These are phyloP conservation scores for Phrynocephalus vlangalii DNA, from an alignment of 2,797 vertebrate species.

Conservation along the genomic window DNA sequence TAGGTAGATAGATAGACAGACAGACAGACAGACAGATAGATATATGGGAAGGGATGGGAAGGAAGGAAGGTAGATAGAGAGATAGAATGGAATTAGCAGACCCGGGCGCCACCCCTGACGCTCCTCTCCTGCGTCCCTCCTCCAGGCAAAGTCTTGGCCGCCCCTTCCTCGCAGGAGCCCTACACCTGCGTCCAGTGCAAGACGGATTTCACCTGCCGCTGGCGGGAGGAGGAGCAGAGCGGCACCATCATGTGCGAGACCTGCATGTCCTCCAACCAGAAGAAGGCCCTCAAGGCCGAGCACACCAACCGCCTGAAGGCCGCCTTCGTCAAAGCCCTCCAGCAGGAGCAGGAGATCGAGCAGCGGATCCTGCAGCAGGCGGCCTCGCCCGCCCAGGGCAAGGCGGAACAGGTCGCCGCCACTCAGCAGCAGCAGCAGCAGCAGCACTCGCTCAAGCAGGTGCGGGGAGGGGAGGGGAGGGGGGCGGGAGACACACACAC, in stretches of 20 bases:
- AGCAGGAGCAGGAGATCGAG: slow-evolving; percentile 99
- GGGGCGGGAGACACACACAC: no score
- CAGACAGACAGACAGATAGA: background rate
- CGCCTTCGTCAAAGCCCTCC: slow-evolving; percentile 96
- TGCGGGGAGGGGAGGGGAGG: slow-evolving; percentile 47
- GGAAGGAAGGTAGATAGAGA: background rate
- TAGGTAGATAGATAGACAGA: no score
- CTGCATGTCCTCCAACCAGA: slow-evolving; percentile 98
- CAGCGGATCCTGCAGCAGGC: slow-evolving; percentile 94
- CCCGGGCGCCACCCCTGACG: no score
- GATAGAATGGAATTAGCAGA: no score
- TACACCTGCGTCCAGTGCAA: slow-evolving; percentile 94
- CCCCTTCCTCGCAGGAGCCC: slow-evolving; percentile 86
- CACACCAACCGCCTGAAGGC: slow-evolving; percentile 97
- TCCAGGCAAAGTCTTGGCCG: slow-evolving; percentile 82
- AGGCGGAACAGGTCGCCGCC: slow-evolving; percentile 79
- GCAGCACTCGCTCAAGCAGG: slow-evolving; percentile 87
- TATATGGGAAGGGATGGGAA: background rate
- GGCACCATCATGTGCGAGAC: slow-evolving; percentile 94
- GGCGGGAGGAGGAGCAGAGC: slow-evolving; percentile 92
- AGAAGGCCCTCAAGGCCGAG: slow-evolving; percentile 94
- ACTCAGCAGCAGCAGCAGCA: slow-evolving; percentile 73
- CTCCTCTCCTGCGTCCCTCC: background rate
- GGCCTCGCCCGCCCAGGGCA: slow-evolving; percentile 74
- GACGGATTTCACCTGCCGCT: slow-evolving; percentile 98